phyloP scores from a whole-genome alignment of 2,113 vertebrate species.

The Ceratotherium simum region DNA sequence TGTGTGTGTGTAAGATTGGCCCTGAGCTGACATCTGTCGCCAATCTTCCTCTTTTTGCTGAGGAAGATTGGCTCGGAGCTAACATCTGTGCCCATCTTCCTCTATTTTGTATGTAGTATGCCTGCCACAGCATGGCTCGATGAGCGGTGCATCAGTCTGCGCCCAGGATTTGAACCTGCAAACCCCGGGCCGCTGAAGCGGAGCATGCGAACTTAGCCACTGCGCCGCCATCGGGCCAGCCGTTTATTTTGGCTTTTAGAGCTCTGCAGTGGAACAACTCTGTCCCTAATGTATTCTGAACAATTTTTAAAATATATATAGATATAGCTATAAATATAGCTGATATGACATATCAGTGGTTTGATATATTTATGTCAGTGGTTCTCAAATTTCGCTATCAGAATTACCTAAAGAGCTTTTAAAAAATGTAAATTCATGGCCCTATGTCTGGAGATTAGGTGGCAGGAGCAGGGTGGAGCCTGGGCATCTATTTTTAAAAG shows the following conservation, averaged over 20 bases:
- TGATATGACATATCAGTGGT: not conserved
- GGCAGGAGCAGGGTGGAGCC: not conserved
- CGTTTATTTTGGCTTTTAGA: not conserved
- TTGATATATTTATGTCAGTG: not conserved
- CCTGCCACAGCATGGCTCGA: no score
- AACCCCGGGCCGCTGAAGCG: no score
- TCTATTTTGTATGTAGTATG: no score
- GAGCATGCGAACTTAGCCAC: no score
- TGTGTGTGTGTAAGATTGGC: no score
- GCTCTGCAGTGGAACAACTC: not conserved
- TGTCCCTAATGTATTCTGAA: not conserved
- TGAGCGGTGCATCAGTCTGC: no score
- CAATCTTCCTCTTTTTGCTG: no score
- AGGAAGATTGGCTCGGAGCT: no score
- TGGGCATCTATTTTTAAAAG: not conserved
- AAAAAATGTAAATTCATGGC: not conserved
- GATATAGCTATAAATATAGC: not conserved
- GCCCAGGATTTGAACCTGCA: no score
- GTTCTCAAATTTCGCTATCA: constrained; percentile 1
- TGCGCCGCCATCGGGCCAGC: no score
- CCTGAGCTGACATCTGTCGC: no score
- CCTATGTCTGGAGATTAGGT: not conserved
- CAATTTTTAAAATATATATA: not conserved
- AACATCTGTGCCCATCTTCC: no score
- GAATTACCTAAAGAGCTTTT: not conserved